Evolutionary conservation across 2,888 invertebrate species (phyloP), one percentile per base, ranked within the genome.

Genomic region (Dolomedes plantarius): DNA sequence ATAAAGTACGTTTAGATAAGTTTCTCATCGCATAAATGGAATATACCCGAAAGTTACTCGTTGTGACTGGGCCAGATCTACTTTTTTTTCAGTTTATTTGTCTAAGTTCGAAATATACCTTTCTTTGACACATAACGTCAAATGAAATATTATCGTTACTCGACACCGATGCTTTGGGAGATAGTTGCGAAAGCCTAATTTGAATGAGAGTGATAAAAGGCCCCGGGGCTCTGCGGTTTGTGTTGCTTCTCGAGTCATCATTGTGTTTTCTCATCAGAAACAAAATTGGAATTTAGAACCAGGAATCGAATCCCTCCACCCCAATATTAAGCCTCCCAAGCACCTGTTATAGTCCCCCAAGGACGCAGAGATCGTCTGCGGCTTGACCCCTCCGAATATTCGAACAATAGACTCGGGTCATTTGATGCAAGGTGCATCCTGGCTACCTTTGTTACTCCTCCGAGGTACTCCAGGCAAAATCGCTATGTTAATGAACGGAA

Each of bases 331-430:
- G 82, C 82, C 82, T 82, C 82, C 64, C 79, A 36, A 56, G 82
- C 82, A 82, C 82, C 82, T 82, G 82, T 82, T 82, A 23, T 69
- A 65, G 36, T 27, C 32, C 27, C 46, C 32, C 75, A 76, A 71
- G 76, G 71, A 62, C 65, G 71, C 41, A 28, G 28, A 74, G 71
- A 75, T 82, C 75, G 82, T 82, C 76, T 82, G 82, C 71, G 76
- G 76, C 71, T 82, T 82, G 82, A 82, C 81, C 82, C 82, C 82
- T 64, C 56, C 41, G 68, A 76, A 69, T 69, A 76, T 65, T 64
- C 41, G 27, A 76, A 82, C 75, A 76, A 82, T 76, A 41, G 71
- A 71, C 36, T 71, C 62, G 78, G 82, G 67, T 69, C 68, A 68
- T 32, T 65, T 68, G 29, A 36, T 64, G 82, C 76, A 76, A 82